Percentiles rank a stretch among this genome's conserved stretches.
Conservation (phyloP, 2,888 invertebrate species). For the Morpho achilles region DNA sequence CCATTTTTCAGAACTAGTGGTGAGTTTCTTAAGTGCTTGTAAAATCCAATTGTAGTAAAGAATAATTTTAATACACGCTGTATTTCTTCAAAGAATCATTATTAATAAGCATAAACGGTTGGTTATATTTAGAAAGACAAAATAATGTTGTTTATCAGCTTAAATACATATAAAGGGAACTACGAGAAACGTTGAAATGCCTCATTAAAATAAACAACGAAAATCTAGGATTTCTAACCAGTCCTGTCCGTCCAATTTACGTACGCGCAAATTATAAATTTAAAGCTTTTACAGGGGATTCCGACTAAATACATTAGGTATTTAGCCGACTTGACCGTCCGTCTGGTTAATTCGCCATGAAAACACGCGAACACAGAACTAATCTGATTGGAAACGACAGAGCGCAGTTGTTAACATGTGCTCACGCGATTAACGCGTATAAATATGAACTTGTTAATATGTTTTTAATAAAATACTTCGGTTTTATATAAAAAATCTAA, state of each 20-base stretch:
- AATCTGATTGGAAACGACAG: constrained; percentile 28
- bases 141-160: too few species aligned
- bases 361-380: constrained; percentile 47
- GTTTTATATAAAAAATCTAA: too few species aligned
- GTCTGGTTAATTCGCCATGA: constrained; percentile 63
- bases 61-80: too few species aligned
- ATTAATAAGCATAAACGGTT: too few species aligned
- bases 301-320: constrained; percentile 58
- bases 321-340: constrained; percentile 46
- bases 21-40: too few species aligned
- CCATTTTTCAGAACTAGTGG: too few species aligned
- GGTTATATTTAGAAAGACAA: too few species aligned
- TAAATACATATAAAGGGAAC: too few species aligned
- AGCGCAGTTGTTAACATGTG: constrained; percentile 28
- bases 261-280: constrained; percentile 48
- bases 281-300: constrained; percentile 43
- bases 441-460: constrained; percentile 11
- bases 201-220: constrained; percentile 3
- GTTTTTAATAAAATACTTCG: constrained; percentile 8
- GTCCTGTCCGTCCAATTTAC: constrained; percentile 23
- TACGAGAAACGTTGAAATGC: neutral
- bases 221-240: constrained; percentile 13
- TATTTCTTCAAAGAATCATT: too few species aligned
- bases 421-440: constrained; percentile 21
- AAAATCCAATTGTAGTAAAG: too few species aligned